A percentile compares a stretch with the other conserved stretches of the same genome.
phyloP scores from a whole-genome alignment of 2,113 vertebrate species.

The Semnornis frantzii region DNA sequence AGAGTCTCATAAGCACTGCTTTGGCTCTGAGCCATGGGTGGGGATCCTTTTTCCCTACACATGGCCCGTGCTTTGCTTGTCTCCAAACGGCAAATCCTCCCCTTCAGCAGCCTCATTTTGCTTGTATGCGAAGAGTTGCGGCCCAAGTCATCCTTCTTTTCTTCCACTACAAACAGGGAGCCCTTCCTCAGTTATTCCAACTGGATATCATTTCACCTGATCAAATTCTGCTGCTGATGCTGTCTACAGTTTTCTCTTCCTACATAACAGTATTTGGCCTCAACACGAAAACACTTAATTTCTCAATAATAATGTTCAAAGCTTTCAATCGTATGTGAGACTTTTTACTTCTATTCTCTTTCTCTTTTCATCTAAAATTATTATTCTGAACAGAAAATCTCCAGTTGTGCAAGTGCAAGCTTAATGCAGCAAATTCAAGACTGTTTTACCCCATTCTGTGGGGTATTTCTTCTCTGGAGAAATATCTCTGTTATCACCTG shows the following conservation, averaged over 20 bases:
- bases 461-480: too few relatives aligned
- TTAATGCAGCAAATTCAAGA: background rate
- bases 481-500: background rate
- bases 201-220: background rate
- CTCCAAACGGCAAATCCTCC: background rate
- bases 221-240: background rate
- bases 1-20: background rate
- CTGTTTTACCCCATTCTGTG: background rate
- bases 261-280: background rate
- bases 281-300: background rate
- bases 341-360: background rate
- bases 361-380: background rate
- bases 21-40: slow-evolving; percentile 16
- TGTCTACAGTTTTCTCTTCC: background rate
- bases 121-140: background rate
- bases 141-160: background rate
- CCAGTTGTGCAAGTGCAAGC: background rate
- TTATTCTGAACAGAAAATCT: background rate
- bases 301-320: background rate
- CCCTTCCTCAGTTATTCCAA: background rate
- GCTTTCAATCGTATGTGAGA: fast-evolving
- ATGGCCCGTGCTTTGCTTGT: background rate
- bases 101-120: background rate
- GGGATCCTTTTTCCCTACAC: slow-evolving; percentile 25
- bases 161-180: background rate